These are phyloP conservation scores for Lycia hirtaria DNA, from an alignment of 2,888 invertebrate genomes.

Conservation along the genomic window DNA sequence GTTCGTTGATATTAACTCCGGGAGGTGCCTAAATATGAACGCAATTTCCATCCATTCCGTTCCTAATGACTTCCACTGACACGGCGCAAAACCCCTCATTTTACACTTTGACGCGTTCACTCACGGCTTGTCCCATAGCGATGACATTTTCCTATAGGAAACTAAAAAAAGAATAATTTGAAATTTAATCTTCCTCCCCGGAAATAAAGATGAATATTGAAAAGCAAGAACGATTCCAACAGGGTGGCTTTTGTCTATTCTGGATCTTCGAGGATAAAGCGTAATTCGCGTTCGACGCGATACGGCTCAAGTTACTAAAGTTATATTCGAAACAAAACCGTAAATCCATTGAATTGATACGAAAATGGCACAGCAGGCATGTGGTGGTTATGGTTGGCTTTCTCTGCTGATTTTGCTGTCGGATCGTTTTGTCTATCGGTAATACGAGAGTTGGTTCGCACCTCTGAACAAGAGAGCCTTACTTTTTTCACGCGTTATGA, in stretches of 20 bases:
- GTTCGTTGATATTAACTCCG: constrained; percentile 77
- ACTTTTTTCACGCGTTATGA: constrained; percentile 77
- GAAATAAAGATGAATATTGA: constrained; percentile 65
- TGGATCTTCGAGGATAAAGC: constrained; percentile 78
- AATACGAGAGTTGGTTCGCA: constrained; percentile 80
- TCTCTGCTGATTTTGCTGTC: constrained; percentile 75
- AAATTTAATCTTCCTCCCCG: constrained; percentile 51
- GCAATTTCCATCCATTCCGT: constrained; percentile 84
- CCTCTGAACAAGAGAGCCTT: constrained; percentile 76
- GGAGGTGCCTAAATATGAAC: constrained; percentile 79
- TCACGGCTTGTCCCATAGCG: constrained; percentile 79
- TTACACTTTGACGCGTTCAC: constrained; percentile 85
- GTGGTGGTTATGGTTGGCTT: constrained; percentile 55
- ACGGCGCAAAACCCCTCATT: constrained; percentile 84
- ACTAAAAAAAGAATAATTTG: constrained; percentile 53
- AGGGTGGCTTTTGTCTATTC: constrained; percentile 80
- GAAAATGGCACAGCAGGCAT: constrained; percentile 45
- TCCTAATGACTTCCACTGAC: constrained; percentile 85
- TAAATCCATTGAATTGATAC: constrained; percentile 49
- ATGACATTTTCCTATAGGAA: constrained; percentile 79
- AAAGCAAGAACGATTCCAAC: constrained; percentile 48
- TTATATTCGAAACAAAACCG: constrained; percentile 52
- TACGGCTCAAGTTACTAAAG: constrained; percentile 53
- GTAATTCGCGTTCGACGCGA: constrained; percentile 61
- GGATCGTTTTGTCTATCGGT: constrained; percentile 55